phyloP scores from a whole-genome alignment of 2,113 vertebrate species.

The Tichodroma muraria region DNA sequence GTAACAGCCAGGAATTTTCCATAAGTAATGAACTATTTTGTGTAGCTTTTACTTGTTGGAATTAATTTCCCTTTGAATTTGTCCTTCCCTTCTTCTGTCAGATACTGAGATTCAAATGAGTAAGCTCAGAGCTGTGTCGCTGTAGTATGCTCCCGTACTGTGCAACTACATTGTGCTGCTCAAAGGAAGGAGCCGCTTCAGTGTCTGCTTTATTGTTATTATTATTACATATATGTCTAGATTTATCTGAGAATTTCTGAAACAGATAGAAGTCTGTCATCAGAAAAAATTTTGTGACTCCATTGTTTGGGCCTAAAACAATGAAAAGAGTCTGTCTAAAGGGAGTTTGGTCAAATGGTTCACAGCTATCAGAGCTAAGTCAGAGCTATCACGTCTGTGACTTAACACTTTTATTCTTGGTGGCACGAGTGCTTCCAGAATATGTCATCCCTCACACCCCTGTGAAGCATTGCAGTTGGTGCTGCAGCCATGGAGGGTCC shows the following conservation, averaged over 20 bases:
- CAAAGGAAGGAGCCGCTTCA: not conserved
- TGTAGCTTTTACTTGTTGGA: not conserved
- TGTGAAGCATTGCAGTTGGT: not conserved
- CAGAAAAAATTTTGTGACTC: not conserved
- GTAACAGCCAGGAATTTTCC: not conserved
- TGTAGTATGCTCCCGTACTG: fast-evolving
- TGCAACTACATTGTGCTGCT: not conserved
- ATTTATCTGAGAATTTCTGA: not conserved
- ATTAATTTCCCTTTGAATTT: not conserved
- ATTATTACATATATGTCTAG: not conserved
- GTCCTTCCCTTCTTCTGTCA: not conserved
- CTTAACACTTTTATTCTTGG: not conserved
- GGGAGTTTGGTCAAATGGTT: not conserved
- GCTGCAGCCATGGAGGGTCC: not conserved
- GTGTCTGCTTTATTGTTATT: not conserved
- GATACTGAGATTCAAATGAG: not conserved
- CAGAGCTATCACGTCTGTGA: fast-evolving
- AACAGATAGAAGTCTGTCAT: not conserved
- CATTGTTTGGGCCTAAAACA: not conserved
- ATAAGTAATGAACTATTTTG: not conserved
- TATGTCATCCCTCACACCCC: fast-evolving
- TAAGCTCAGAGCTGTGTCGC: not conserved
- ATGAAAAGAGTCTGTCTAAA: not conserved
- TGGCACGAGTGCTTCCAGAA: not conserved
- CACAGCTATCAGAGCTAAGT: not conserved